Evolutionary conservation across 2,888 invertebrate species (phyloP), one percentile per base, ranked within the genome.

Genomic region (Sphaeridia pumilis): DNA sequence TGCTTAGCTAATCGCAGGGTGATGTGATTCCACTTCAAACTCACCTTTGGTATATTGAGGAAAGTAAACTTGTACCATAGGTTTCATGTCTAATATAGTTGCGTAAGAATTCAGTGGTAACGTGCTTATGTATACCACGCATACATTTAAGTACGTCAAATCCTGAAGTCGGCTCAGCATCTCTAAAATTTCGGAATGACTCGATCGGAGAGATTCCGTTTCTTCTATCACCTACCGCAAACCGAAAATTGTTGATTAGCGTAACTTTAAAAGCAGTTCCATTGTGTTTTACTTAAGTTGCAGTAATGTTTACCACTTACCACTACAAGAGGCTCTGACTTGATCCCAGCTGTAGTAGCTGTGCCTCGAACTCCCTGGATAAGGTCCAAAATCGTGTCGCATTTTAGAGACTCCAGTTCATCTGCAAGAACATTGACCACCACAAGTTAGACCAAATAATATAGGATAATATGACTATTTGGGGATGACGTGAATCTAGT

Each of bases 41-140:
- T 24, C 25, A 46, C 52, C 52, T 52, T 52, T 38, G 24, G 3
- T 46, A 45, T 61, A 61, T 45, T 61, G 61, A n/a, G 58, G 59
- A 31, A 61, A 61, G 24, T 56, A 50, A 5, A 61, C 34, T 0
- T 47, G 49, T 17, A 56, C 47, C 2, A 58, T 53, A 5, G 28
- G 24, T 49, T 54, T 54, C 20, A 58, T 38, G 14, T 55, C 55
- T 12, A 55, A 54, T 49, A 45, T 52, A 52, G 31, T 35, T 46
- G 26, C 17, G 31, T 27, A 52, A 2, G 52, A 46, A 24, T 27
- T 52, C 10, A 46, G 46, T 14, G 56, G 58, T 38, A 57, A 45
- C 34, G 28, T 48, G 34, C 52, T 56, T 7, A 54, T 27, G 22
- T 58, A 54, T 3, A 58, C 48, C 7, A 55, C 52, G 27, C 58